phyloP scores from a whole-genome alignment of 2,113 vertebrate species.

The Pithys albifrons region DNA sequence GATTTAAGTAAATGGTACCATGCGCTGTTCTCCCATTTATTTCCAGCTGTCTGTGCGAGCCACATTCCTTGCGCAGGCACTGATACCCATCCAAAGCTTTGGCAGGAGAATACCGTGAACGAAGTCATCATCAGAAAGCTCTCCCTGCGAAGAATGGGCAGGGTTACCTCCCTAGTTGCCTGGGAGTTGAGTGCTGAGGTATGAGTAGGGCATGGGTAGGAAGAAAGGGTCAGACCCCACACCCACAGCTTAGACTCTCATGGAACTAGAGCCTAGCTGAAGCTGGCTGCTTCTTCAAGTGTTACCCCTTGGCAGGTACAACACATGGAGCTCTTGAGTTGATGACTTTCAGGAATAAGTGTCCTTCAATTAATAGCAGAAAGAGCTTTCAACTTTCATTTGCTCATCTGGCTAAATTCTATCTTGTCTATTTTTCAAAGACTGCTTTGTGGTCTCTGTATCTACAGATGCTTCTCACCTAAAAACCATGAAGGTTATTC shows the following conservation, averaged over 20 bases:
- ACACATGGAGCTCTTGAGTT: neutral
- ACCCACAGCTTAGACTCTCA: fast-evolving
- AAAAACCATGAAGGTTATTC: neutral
- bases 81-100: neutral
- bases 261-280: neutral
- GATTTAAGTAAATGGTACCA: neutral
- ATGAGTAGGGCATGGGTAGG: neutral
- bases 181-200: neutral
- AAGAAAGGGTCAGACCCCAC: neutral
- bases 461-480: neutral
- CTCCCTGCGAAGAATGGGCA: neutral
- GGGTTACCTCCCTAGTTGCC: neutral
- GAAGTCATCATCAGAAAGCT: neutral
- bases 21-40: neutral
- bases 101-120: neutral
- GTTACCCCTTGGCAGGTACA: neutral
- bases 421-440: neutral
- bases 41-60: neutral
- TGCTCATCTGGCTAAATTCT: neutral
- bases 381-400: neutral
- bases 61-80: neutral
- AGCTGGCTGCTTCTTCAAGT: neutral
- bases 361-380: neutral
- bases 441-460: neutral
- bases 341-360: neutral